phyloP scores from a whole-genome alignment of 2,797 vertebrate genomes.

The Macroramphosus scolopax region DNA sequence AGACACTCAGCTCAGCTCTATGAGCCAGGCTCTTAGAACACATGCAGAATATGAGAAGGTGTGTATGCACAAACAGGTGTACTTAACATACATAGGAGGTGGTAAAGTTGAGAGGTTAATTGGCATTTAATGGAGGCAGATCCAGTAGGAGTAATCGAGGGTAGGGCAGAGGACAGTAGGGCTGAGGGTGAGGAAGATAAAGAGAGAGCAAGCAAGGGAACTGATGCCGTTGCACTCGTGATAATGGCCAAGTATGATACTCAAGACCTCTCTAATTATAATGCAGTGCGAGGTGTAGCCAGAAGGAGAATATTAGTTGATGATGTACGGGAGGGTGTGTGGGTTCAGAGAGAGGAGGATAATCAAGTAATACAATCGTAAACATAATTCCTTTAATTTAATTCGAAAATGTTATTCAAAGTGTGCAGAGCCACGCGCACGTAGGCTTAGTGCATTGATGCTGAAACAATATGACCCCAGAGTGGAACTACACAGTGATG shows the following conservation, averaged over 20 bases:
- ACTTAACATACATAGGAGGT: constrained; percentile 12
- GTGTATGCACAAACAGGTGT: background rate
- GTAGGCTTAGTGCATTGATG: too few species aligned
- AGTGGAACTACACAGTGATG: too few species aligned
- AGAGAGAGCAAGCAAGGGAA: background rate
- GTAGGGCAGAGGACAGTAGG: constrained; percentile 21
- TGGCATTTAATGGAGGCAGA: constrained; percentile 29
- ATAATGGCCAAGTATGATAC: background rate
- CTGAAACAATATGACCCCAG: too few species aligned
- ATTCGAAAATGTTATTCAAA: too few species aligned
- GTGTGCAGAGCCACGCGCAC: too few species aligned
- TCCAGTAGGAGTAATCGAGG: constrained; percentile 29
- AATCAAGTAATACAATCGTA: background rate
- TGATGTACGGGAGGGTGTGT: background rate
- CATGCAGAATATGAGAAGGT: constrained; percentile 3
- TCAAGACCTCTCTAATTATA: background rate
- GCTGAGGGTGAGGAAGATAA: too few species aligned
- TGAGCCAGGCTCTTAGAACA: constrained; percentile 1
- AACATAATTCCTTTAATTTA: too few species aligned
- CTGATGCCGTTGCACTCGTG: background rate
- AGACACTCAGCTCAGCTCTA: constrained; percentile 16
- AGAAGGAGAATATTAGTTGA: background rate
- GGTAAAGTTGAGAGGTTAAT: constrained; percentile 27
- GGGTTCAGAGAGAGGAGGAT: background rate
- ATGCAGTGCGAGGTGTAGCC: constrained; percentile 5